Evolutionary conservation across 2,888 invertebrate genomes (phyloP).

Genomic region (Drosophila austrosaltans): DNA sequence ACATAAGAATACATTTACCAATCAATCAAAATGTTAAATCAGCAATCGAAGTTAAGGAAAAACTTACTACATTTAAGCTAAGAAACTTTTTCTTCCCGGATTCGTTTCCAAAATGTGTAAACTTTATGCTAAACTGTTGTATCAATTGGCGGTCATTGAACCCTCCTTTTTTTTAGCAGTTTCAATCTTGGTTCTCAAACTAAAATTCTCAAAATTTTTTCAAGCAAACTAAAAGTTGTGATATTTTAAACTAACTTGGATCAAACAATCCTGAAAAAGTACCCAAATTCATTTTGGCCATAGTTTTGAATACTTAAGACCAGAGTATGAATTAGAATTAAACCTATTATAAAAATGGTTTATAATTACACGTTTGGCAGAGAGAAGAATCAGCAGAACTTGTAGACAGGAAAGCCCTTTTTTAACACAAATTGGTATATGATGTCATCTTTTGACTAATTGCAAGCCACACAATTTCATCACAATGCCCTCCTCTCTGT

Average conservation of each 20-base stretch:
- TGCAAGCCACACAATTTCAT: conserved; percentile 12
- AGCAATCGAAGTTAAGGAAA: too few species aligned
- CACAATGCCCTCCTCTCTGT: conserved; percentile 18
- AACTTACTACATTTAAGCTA: background rate
- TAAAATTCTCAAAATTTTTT: too few species aligned
- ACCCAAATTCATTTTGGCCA: too few species aligned
- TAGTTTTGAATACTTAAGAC: too few species aligned
- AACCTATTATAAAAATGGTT: too few species aligned
- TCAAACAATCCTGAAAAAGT: too few species aligned
- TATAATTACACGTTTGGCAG: background rate
- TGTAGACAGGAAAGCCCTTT: conserved; percentile 1
- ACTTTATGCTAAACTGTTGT: background rate
- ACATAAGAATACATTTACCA: too few species aligned
- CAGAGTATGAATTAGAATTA: too few species aligned
- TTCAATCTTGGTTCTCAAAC: background rate
- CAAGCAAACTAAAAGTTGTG: too few species aligned
- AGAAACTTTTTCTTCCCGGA: background rate
- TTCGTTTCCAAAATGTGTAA: too few species aligned
- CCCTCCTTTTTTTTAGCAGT: background rate
- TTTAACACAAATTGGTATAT: conserved; percentile 10
- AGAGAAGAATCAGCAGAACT: background rate
- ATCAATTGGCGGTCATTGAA: background rate
- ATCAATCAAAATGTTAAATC: too few species aligned
- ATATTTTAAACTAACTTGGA: too few species aligned
- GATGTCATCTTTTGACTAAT: conserved; percentile 17